Conservation (phyloP, 2,113 vertebrate species). For the Rhabdomys dilectus region DNA sequence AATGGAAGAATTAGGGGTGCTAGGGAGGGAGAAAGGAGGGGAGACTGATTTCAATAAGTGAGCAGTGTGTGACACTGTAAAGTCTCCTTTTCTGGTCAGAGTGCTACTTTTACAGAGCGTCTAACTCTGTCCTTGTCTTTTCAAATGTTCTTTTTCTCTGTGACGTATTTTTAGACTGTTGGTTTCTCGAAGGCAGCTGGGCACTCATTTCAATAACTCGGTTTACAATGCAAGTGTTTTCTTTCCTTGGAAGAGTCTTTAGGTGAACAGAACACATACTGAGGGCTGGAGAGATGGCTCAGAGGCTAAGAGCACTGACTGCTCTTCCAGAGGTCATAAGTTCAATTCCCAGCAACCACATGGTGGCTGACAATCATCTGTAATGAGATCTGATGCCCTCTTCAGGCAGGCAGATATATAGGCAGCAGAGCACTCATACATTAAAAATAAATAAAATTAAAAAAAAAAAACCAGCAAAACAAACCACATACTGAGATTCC, state of each 20-base stretch:
- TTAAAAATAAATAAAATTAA: too few relatives aligned
- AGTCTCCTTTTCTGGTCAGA: conserved; percentile 1
- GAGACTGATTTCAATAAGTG: conserved; percentile 1
- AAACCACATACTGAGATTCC: neutral
- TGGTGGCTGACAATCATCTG: too few relatives aligned
- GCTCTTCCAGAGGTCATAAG: too few relatives aligned
- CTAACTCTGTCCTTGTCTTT: conserved; percentile 52
- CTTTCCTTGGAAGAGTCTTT: conserved; percentile 42
- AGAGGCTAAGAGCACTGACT: too few relatives aligned
- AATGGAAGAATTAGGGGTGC: neutral
- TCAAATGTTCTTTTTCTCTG: conserved; percentile 60
- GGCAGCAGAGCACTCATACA: too few relatives aligned
- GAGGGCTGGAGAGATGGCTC: neutral
- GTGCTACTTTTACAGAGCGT: conserved; percentile 44
- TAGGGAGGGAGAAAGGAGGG: neutral
- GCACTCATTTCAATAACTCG: conserved; percentile 45
- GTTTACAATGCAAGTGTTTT: conserved; percentile 16
- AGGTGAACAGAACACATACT: neutral
- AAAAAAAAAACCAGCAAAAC: too few relatives aligned
- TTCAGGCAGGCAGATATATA: too few relatives aligned
- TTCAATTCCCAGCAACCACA: too few relatives aligned
- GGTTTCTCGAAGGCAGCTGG: conserved; percentile 55
- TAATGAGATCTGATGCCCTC: too few relatives aligned
- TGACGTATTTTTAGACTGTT: conserved; percentile 56
- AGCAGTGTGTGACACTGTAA: neutral